Percentiles rank a stretch among this genome's conserved stretches.
These are phyloP conservation scores for Prenolepis imparis DNA, from an alignment of 2,888 invertebrate species.

Conservation along the genomic window DNA sequence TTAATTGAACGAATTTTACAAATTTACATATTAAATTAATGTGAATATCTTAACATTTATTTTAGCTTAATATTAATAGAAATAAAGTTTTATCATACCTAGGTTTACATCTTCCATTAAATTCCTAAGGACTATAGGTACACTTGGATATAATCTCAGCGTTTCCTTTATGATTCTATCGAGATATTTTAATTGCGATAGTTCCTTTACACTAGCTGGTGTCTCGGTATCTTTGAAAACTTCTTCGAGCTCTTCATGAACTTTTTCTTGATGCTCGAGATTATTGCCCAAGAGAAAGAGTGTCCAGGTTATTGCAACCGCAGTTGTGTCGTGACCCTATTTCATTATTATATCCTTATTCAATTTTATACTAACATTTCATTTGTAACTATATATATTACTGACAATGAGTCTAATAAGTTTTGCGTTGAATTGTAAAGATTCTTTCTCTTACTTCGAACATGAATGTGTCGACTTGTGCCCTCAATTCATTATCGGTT, in stretches of 20 bases:
- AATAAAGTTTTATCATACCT: constrained; percentile 76
- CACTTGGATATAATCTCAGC: constrained; percentile 87
- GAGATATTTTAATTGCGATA: constrained; percentile 87
- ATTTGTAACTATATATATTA: too few species aligned
- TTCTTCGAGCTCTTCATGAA: constrained; percentile 85
- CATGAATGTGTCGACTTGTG: constrained; percentile 92
- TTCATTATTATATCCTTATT: neutral
- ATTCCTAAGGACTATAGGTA: constrained; percentile 86
- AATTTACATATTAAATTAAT: neutral
- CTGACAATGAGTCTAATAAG: too few species aligned
- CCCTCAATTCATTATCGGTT: constrained; percentile 88
- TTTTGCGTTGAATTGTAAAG: neutral
- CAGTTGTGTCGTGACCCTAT: constrained; percentile 87
- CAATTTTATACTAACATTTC: neutral
- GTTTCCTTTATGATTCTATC: constrained; percentile 89
- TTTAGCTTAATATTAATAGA: neutral
- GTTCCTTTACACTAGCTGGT: constrained; percentile 80
- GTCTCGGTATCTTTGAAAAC: constrained; percentile 82
- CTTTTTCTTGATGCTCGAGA: constrained; percentile 86
- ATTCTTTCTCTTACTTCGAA: constrained; percentile 87
- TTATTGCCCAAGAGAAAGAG: constrained; percentile 87
- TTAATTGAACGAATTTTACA: too few species aligned
- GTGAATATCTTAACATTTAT: neutral
- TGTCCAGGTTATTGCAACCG: constrained; percentile 87
- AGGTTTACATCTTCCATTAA: constrained; percentile 86